Evolutionary conservation across 2,888 invertebrate species (phyloP).

Genomic region (Amaurobius ferox): DNA sequence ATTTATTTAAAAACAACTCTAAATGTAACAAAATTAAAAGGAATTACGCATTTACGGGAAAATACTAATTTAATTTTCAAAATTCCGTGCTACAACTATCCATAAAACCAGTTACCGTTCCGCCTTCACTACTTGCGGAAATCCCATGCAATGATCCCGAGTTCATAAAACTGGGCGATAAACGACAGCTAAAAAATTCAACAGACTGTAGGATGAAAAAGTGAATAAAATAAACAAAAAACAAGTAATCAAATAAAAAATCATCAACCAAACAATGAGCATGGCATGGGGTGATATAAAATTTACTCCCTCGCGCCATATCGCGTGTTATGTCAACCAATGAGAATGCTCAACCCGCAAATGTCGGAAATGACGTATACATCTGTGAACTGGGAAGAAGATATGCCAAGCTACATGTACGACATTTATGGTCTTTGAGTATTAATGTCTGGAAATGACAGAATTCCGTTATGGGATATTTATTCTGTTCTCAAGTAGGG

Average conservation of each 20-base stretch:
- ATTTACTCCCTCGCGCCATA: constrained; percentile 42
- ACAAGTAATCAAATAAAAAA: constrained; percentile 27
- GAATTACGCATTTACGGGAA: too few species aligned
- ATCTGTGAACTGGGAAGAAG: neutral
- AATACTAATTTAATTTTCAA: too few species aligned
- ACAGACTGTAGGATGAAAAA: neutral
- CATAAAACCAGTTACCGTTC: too few species aligned
- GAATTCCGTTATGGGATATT: too few species aligned
- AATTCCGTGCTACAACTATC: too few species aligned
- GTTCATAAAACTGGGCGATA: neutral
- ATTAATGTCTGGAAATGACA: too few species aligned
- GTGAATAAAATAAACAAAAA: neutral
- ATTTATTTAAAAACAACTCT: too few species aligned
- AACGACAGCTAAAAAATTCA: neutral
- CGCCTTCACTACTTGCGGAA: too few species aligned
- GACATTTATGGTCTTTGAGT: constrained; percentile 24
- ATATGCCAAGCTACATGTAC: neutral
- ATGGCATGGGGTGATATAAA: constrained; percentile 43
- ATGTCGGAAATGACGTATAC: constrained; percentile 31
- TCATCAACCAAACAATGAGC: constrained; percentile 21
- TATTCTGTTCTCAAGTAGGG: too few species aligned
- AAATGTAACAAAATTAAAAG: too few species aligned
- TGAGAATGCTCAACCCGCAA: constrained; percentile 13
- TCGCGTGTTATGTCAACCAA: constrained; percentile 55
- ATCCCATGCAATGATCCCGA: neutral